Evolutionary conservation across 1,140 invertebrate species (phyloP).

Genomic region (Trinorchestia longiramus): DNA sequence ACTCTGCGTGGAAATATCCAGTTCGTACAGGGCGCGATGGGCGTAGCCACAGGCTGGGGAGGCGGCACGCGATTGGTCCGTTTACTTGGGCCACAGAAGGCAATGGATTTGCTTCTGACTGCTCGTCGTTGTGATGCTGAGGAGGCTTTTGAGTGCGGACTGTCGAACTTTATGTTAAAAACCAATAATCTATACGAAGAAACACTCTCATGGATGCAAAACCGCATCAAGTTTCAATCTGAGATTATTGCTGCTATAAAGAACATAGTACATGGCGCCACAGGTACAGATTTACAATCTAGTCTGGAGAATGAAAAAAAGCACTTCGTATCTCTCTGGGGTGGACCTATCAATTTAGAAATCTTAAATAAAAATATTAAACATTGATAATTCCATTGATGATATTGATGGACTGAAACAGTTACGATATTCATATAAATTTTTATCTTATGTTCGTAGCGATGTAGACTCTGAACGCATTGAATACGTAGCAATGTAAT

Average conservation of each 20-base stretch:
- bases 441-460: too few species aligned
- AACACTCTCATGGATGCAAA: conserved; percentile 70
- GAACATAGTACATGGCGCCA: conserved; percentile 69
- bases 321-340: conserved; percentile 73
- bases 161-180: conserved; percentile 69
- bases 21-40: conserved; percentile 76
- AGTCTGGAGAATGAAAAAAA: conserved; percentile 70
- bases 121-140: conserved; percentile 69
- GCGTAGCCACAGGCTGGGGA: conserved; percentile 75
- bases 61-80: conserved; percentile 72
- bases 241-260: conserved; percentile 71
- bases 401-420: too few species aligned
- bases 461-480: too few species aligned
- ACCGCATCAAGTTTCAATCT: conserved; percentile 67
- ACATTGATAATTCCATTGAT: not conserved
- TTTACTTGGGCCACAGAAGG: conserved; percentile 71
- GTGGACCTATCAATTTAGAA: conserved; percentile 67
- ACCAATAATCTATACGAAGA: conserved; percentile 64
- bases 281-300: conserved; percentile 63
- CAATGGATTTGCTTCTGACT: conserved; percentile 72
- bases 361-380: conserved; percentile 67
- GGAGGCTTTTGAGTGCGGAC: conserved; percentile 70
- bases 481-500: too few species aligned
- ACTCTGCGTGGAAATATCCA: conserved; percentile 71
- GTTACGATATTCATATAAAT: too few species aligned